Percentiles rank a stretch among this genome's conserved stretches.
Evolutionary conservation across 2,888 invertebrate species (phyloP).

Genomic region (Epistrophe grossulariae): DNA sequence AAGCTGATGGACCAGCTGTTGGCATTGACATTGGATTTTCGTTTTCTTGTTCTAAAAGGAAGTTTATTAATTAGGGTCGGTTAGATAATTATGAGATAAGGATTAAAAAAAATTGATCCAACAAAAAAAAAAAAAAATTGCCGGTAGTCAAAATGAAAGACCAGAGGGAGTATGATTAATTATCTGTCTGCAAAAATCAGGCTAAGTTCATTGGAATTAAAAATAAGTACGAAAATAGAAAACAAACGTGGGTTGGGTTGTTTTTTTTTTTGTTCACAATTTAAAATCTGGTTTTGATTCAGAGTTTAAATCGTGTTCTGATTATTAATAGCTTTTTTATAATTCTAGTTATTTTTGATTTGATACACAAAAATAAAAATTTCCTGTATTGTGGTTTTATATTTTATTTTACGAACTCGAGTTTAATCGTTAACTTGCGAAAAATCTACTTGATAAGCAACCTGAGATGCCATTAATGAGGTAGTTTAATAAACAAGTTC

Average conservation of each 20-base stretch:
- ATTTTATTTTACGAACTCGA: not conserved
- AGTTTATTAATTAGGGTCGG: not conserved
- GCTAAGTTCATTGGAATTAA: not conserved
- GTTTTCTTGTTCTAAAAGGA: not conserved
- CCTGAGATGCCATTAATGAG: no score
- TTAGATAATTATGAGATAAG: conserved; percentile 7
- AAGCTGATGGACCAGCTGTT: conserved; percentile 1
- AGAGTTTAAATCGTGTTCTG: not conserved
- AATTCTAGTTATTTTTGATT: not conserved
- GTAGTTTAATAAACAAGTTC: no score
- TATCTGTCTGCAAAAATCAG: not conserved
- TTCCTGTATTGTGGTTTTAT: not conserved
- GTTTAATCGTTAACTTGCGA: no score
- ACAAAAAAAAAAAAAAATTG: not conserved
- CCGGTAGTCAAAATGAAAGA: conserved; percentile 4
- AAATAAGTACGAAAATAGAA: not conserved
- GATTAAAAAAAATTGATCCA: not conserved
- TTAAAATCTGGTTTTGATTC: not conserved
- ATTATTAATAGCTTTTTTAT: not conserved
- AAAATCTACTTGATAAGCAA: no score
- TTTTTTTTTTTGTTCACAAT: not conserved
- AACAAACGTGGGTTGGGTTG: not conserved
- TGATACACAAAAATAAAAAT: not conserved
- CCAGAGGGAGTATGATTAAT: not conserved
- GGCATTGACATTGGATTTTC: conserved; percentile 23